Evolutionary conservation across 2,797 vertebrate genomes (phyloP).

Genomic region (Delichon dasypus): DNA sequence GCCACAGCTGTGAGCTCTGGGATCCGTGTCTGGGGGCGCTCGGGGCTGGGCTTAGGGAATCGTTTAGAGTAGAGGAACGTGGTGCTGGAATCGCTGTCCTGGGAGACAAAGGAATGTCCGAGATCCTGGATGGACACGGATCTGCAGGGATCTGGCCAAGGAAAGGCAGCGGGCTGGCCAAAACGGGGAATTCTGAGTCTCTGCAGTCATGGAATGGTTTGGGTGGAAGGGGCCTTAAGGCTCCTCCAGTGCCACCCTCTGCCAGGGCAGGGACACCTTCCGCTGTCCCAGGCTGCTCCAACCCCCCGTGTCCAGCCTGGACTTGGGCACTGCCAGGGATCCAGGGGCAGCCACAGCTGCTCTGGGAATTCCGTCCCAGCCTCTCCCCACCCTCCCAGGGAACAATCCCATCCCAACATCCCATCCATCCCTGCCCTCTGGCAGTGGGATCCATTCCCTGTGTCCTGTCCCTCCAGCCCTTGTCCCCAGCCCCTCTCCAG

Average conservation of each 20-base stretch:
- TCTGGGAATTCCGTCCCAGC: neutral
- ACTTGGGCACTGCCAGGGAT: neutral
- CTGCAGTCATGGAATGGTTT: neutral
- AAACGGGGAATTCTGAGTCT: fast-evolving
- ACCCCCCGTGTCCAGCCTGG: fast-evolving
- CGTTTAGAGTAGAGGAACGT: neutral
- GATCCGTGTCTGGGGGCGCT: neutral
- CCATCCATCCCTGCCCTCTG: neutral
- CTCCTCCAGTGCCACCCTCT: neutral
- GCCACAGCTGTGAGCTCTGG: neutral
- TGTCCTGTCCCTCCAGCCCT: neutral
- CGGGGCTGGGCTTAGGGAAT: neutral
- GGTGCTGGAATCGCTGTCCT: neutral
- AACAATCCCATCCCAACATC: neutral
- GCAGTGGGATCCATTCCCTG: neutral
- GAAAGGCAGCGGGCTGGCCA: neutral
- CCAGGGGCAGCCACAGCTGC: neutral
- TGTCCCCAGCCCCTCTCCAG: neutral
- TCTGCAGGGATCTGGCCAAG: neutral
- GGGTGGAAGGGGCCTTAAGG: neutral
- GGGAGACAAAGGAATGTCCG: neutral
- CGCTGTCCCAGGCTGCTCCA: neutral
- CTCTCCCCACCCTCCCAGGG: fast-evolving
- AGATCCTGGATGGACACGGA: neutral
- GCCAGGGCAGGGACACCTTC: neutral